Base-by-base conservation (phyloP, 1,140 invertebrate species). In the Lysiphlebus fabarum region DNA sequence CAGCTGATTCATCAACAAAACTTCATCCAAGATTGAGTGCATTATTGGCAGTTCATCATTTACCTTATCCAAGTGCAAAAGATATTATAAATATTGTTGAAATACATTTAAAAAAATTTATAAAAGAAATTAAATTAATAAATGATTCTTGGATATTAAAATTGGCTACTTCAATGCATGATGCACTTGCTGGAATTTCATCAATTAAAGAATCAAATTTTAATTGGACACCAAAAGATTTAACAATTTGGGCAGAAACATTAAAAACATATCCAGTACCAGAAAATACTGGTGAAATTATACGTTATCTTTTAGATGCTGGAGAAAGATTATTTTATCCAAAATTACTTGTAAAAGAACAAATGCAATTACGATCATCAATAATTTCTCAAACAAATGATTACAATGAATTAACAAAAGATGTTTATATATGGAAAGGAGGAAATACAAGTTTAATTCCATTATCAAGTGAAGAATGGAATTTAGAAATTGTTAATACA, bases 1-100 rank as follows among this genome's bases (percentile, higher is more conserved):
- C 73, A 7, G 75, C 72, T 0, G 74, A 79, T 57, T 43, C 49
- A 10, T 59, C 58, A 2, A 76, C 72, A 8, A 69, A 67, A 56
- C 60, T 80, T n/a, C 78, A 80, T 65, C 75, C 74, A 0, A 67
- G 77, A 63, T 59, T 80, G 6, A 72, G 71, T 53, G 64, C 72
- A 1, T 58, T 77, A 7, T 53, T 80, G 0, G 69, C 71, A 7
- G 66, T 68, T 41, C 72, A 73, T 65, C 70, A 75, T 58, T 43
- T 80, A 6, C 61, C 70, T 69, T 70, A 62, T 53, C 69, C 71
- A 43, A 66, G 55, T 10, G 53, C 65, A 1, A 70, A 69, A 34
- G 72, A 77, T 11, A 58, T 72, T 0, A 59, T 65, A 0, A 59
- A 67, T 0, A 75, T 78, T 6, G 62, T 73, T 0, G 72, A 75